Evolutionary conservation across 1,140 invertebrate species (phyloP), one percentile per base, ranked within the genome.

Genomic region (Chlorops oryzae): DNA sequence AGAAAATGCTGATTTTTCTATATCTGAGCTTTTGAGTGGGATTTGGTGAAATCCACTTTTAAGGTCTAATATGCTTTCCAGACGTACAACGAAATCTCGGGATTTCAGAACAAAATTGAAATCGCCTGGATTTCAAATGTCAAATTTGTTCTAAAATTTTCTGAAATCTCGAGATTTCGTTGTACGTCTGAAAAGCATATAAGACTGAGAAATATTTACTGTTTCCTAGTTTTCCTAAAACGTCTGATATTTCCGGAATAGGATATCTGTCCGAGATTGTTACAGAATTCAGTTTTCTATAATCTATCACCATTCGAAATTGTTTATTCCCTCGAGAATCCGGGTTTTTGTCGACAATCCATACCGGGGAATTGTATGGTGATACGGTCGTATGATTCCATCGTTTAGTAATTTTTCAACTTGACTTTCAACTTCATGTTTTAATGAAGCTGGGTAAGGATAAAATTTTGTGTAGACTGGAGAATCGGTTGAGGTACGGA

Each of bases 21-120:
- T 62, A 6, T 68, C 62, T 27, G 59, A 32, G 42, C 54, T 39
- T 32, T 65, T 54, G 4, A 74, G 55, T 7, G 53, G 52, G 2
- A 74, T 57, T 59, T 80, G 78, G 55, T 74, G 75, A 55, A 74
- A 80, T 9, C 78, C 78, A 27, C 55, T 60, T 3, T 59, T 59
- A 4, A 77, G 48, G 63, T 80, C 74, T n/a, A 79, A 37, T n/a
- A n/a, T n/a, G n/a, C n/a, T n/a, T n/a, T n/a, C n/a, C n/a, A n/a
- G n/a, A n/a, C n/a, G n/a, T n/a, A n/a, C n/a, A n/a, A n/a, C n/a
- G n/a, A n/a, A n/a, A n/a, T n/a, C n/a, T n/a, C n/a, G n/a, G n/a
- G n/a, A n/a, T n/a, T n/a, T n/a, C n/a, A n/a, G n/a, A n/a, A n/a
- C n/a, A n/a, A n/a, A n/a, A n/a, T n/a, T n/a, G n/a, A n/a, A n/a